phyloP scores from a whole-genome alignment of 2,888 invertebrate genomes.

The Polydrusus pterygomalis region DNA sequence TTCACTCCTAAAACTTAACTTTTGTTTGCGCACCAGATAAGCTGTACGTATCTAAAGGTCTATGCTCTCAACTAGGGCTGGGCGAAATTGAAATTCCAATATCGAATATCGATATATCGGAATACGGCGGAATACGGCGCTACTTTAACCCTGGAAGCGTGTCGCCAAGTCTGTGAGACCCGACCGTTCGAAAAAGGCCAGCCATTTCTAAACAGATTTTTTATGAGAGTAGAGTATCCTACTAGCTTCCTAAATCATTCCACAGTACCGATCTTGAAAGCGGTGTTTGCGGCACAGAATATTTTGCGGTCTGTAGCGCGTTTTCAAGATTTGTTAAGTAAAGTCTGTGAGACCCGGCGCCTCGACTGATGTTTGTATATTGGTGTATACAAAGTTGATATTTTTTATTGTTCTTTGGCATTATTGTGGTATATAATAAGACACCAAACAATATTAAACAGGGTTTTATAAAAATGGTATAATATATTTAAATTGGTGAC shows the following conservation, averaged over 20 bases:
- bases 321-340: not conserved
- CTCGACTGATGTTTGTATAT: conserved; percentile 1
- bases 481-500: no score
- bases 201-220: not conserved
- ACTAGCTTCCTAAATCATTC: not conserved
- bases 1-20: no score
- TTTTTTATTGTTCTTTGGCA: not conserved
- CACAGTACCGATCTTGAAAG: not conserved
- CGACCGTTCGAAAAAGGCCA: not conserved
- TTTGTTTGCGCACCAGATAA: no score
- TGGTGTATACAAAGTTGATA: not conserved
- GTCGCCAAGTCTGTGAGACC: conserved; percentile 2
- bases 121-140: no score
- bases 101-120: no score
- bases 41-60: no score
- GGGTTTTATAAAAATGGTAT: conserved; percentile 10
- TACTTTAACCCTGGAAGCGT: no score
- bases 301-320: no score
- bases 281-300: not conserved
- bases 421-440: not conserved
- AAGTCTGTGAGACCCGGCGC: conserved; percentile 8
- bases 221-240: not conserved
- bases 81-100: no score
- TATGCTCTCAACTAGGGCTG: no score
- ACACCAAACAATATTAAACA: not conserved